Evolutionary conservation across 2,888 invertebrate species (phyloP).

Genomic region (Dysmachus trigonus): DNA sequence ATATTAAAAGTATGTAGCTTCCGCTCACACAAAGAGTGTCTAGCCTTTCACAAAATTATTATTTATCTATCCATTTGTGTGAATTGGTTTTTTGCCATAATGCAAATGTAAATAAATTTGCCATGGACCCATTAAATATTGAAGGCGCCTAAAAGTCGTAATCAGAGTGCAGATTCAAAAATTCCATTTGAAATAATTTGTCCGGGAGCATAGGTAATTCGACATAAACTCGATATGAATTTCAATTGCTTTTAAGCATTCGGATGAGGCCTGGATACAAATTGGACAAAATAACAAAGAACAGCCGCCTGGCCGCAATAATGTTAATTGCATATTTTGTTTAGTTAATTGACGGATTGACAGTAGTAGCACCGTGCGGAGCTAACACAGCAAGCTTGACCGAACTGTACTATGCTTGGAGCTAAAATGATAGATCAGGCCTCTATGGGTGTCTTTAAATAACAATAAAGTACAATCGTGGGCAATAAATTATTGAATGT

Average conservation of each 20-base stretch:
- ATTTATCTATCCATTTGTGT: background rate
- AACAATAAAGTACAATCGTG: conserved; percentile 46
- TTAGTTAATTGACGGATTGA: conserved; percentile 28
- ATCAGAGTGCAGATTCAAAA: background rate
- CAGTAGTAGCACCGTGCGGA: background rate
- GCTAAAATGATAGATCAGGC: background rate
- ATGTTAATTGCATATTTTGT: conserved; percentile 32
- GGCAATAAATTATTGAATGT: conserved; percentile 47
- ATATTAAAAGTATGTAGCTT: background rate
- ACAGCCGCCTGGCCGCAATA: conserved; percentile 8
- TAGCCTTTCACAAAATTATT: background rate
- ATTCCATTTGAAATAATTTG: background rate
- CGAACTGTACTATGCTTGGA: background rate
- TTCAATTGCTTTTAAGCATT: background rate
- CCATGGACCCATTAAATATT: background rate
- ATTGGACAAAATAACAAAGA: background rate
- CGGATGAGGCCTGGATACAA: background rate
- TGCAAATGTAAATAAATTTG: background rate
- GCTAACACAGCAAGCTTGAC: background rate
- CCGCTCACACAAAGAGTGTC: background rate
- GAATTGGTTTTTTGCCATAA: background rate
- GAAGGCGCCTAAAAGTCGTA: background rate
- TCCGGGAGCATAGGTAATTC: background rate
- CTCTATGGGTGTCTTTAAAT: conserved; percentile 26
- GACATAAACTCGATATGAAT: background rate